Base-by-base conservation (phyloP, 2,113 vertebrate species). In the Nansenia antarctica region DNA sequence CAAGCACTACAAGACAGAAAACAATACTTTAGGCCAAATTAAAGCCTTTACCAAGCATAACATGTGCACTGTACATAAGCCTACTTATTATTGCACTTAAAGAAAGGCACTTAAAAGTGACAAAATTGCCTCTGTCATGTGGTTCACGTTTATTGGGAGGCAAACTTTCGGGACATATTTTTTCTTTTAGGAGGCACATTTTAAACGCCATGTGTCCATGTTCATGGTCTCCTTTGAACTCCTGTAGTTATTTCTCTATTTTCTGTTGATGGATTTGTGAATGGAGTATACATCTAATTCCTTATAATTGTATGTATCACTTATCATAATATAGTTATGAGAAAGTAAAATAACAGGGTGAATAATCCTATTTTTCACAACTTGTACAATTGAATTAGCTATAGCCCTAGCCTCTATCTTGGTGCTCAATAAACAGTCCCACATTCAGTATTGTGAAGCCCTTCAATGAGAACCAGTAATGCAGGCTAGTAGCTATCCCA, bases 21-120 rank as follows among this genome's bases (percentile, higher is more conserved):
- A 80, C 64, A 70, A 20, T 37, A 71, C 76, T 70, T 73, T 70
- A 37, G 31, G 63, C 9, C 31, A 60, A 77, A 82, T 79, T 73
- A 78, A 52, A 76, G 74, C 59, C 75, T 58, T 69, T 31, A 30
- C 30, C 53, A 37, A 14, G 61, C 18, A 68, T 62, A 82, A 73
- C 49, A n/a, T n/a, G n/a, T 18, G 5, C 12, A 37, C 35, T 42
- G 39, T 18, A 78, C 1, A 68, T 58, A 15, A 55, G 14, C 4
- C n/a, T n/a, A n/a, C n/a, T n/a, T n/a, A n/a, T n/a, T n/a, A n/a
- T n/a, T 3, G 58, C 70, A 69, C 59, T 62, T 35, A 62, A 62
- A 76, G 72, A 67, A 37, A n/a, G 58, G 35, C 22, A 54, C 2
- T 26, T 34, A 65, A 64, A 53, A 31, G 52, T 49, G 60, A 73